Evolutionary conservation across 1,140 invertebrate genomes (phyloP).

Genomic region (Littorina saxatilis): DNA sequence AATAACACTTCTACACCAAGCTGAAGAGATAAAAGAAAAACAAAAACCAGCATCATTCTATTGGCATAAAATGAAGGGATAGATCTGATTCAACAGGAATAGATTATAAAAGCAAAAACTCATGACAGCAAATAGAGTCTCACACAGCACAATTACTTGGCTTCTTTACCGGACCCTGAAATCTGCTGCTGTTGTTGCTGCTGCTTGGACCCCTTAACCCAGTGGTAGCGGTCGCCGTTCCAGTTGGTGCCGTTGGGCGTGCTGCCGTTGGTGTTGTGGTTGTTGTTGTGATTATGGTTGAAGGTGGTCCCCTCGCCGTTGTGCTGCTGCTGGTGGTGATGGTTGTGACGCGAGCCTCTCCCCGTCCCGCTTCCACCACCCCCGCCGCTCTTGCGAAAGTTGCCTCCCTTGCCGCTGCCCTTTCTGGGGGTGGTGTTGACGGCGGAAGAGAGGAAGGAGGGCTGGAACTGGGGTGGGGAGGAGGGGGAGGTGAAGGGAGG

Average conservation of each 20-base stretch:
- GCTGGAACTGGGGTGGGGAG: neutral
- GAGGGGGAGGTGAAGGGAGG: neutral
- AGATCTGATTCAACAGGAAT: too few species aligned
- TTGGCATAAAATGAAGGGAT: too few species aligned
- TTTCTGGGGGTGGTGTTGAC: slow-evolving; percentile 1
- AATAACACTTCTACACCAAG: too few species aligned
- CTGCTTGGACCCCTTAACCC: neutral
- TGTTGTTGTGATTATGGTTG: slow-evolving; percentile 17
- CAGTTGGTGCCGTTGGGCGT: neutral
- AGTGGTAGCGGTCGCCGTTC: neutral
- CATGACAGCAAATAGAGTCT: too few species aligned
- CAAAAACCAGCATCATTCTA: too few species aligned
- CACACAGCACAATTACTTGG: too few species aligned
- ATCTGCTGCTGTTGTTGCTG: neutral
- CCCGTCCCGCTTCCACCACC: neutral
- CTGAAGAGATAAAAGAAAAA: too few species aligned
- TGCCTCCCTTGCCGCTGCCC: neutral
- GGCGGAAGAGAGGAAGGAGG: neutral
- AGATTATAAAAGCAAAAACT: too few species aligned
- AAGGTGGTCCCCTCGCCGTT: neutral
- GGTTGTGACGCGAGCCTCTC: neutral
- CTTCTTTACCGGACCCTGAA: neutral
- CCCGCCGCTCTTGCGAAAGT: slow-evolving; percentile 5
- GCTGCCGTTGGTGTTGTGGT: slow-evolving; percentile 19
- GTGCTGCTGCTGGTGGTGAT: neutral